Conservation (phyloP, 2,113 vertebrate species). For the Notechis scutatus region DNA sequence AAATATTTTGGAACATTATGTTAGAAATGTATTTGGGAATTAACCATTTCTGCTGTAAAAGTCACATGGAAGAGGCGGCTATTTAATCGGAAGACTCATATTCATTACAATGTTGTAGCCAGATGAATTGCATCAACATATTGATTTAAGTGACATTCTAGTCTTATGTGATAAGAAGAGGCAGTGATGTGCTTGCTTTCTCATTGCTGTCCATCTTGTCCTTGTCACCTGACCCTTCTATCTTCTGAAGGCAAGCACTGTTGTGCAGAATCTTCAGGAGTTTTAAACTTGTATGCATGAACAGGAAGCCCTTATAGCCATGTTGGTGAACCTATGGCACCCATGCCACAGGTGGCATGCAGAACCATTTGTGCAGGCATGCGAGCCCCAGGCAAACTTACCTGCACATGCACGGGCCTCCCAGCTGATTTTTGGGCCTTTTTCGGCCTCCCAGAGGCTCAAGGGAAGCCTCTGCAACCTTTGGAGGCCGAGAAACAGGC, state of each 20-base stretch:
- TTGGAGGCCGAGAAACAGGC: too few relatives aligned
- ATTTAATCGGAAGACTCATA: background rate
- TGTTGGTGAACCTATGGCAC: too few relatives aligned
- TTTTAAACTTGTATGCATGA: background rate
- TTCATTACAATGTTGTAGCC: background rate
- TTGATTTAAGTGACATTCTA: background rate
- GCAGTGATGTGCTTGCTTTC: background rate
- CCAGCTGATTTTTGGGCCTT: too few relatives aligned
- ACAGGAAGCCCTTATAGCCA: background rate
- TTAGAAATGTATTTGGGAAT: background rate
- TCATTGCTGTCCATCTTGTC: too few relatives aligned
- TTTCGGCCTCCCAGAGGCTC: too few relatives aligned
- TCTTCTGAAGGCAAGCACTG: background rate
- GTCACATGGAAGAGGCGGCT: background rate
- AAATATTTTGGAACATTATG: too few relatives aligned
- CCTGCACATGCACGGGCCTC: too few relatives aligned
- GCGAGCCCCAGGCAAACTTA: too few relatives aligned
- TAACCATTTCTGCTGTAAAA: background rate
- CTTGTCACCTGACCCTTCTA: background rate
- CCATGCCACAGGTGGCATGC: too few relatives aligned
- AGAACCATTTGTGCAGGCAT: too few relatives aligned
- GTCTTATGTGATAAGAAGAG: background rate
- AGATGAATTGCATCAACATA: background rate
- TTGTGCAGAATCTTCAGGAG: background rate
- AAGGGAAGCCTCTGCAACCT: too few relatives aligned